phyloP scores from a whole-genome alignment of 1,140 invertebrate species.

The Pygmarrhopalites habei region DNA sequence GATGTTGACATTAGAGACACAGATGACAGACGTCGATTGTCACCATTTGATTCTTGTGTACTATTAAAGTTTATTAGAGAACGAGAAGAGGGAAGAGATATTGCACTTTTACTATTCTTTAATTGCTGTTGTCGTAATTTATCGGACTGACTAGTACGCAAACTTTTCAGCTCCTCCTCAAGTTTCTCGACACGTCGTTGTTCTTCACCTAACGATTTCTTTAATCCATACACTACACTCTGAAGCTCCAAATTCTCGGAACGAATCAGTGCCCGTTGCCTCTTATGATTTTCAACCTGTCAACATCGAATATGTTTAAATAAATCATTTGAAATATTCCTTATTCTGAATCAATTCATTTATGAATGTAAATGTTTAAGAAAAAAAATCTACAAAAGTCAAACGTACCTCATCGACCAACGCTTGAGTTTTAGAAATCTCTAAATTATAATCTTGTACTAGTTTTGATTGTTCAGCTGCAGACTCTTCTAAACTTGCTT shows the following conservation, averaged over 20 bases:
- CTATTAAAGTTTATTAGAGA: no score
- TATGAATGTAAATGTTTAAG: no score
- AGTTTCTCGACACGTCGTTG: background rate
- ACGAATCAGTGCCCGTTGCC: no score
- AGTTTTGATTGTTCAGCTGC: background rate
- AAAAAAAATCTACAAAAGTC: no score
- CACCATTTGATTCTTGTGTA: background rate
- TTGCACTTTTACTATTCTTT: no score
- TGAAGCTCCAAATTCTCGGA: background rate
- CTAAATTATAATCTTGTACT: background rate
- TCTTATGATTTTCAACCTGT: background rate
- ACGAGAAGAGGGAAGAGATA: no score
- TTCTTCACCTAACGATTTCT: background rate
- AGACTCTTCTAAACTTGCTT: background rate
- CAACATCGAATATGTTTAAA: no score
- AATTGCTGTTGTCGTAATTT: no score
- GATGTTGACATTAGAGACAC: constrained; percentile 20
- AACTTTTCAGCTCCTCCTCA: background rate
- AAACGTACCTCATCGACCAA: no score
- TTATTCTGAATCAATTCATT: no score
- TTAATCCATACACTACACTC: background rate
- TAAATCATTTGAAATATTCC: no score
- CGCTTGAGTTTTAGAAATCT: background rate
- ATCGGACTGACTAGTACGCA: no score
- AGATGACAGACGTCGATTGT: constrained; percentile 16